Evolutionary conservation across 2,888 invertebrate species (phyloP).

Genomic region (Gastrophysa polygoni): DNA sequence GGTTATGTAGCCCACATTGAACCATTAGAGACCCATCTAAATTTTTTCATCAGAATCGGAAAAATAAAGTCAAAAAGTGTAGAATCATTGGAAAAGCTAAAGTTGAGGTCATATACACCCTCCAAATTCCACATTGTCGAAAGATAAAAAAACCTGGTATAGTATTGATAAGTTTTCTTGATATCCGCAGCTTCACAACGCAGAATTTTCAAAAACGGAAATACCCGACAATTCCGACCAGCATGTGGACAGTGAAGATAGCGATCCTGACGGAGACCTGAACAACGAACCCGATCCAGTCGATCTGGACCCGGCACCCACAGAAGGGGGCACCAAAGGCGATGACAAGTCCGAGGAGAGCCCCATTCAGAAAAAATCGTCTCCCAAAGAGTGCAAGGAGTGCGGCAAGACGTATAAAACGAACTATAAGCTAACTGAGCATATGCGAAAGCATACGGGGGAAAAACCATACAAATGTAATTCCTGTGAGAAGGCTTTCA

Average conservation of each 20-base stretch:
- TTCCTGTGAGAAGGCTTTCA: constrained; percentile 65
- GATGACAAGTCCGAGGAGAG: constrained; percentile 21
- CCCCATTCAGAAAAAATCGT: constrained; percentile 47
- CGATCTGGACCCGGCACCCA: constrained; percentile 29
- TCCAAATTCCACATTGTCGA: too few relatives aligned
- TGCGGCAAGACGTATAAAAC: constrained; percentile 66
- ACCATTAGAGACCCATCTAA: too few relatives aligned
- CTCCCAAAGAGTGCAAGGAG: constrained; percentile 62
- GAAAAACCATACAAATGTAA: constrained; percentile 66
- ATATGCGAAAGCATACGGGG: constrained; percentile 66
- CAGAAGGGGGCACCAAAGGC: constrained; percentile 10
- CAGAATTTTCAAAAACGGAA: constrained; percentile 33
- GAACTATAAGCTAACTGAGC: constrained; percentile 66
- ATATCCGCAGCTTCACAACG: constrained; percentile 6
- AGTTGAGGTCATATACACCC: too few relatives aligned
- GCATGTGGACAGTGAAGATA: constrained; percentile 38
- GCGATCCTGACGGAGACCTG: constrained; percentile 38
- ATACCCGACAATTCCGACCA: constrained; percentile 32
- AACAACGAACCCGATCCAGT: constrained; percentile 37
- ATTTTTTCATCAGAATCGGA: too few relatives aligned
- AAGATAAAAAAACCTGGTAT: too few relatives aligned
- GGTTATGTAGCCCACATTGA: too few relatives aligned
- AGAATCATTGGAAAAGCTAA: too few relatives aligned
- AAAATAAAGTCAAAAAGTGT: too few relatives aligned
- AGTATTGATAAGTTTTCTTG: too few relatives aligned